Evolutionary conservation across 2,113 vertebrate genomes (phyloP), one percentile per base, ranked within the genome.

Genomic region (Ameiurus melas): DNA sequence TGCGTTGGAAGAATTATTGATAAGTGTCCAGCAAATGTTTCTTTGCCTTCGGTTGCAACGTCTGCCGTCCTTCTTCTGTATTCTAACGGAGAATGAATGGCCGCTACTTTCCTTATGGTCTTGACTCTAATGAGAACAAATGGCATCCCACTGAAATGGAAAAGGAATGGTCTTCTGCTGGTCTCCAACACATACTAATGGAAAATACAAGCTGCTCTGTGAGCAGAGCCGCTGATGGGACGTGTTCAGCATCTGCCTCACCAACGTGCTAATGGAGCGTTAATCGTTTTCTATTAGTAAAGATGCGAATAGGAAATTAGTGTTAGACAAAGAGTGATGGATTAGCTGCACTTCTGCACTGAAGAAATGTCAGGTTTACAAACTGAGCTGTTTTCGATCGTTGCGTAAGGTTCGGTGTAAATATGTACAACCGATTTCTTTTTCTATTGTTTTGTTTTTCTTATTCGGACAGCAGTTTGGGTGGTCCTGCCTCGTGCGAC

Each of bases 291-390:
- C 64, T 75, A 70, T 71, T 64, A 90, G 77, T 20, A 25, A 51
- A 6, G 83, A 83, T 84, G 71, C 80, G 78, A 66, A 81, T 53
- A 75, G 57, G 85, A 70, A 60, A 87, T 77, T 20, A 86, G 36
- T 78, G 75, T 16, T 20, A 4, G 30, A n/a, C 77, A 39, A 81
- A 57, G 55, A 78, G 87, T 93, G 93, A 95, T 93, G 87, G 85
- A 93, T 93, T 36, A 73, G 83, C 51, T 55, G 36, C 66, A 89
- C 47, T 90, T 83, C 22, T 10, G 57, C 39, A 8, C 43, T n/a
- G 60, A n/a, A 22, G 5, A 84, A 5, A 82, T 83, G 57, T 53
- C 86, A 25, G 39, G 27, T 73, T 82, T 36, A 77, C 43, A 55
- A 60, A 66, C 36, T 25, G 17, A 66, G 55, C 51, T 27, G 75